Percentiles rank a stretch among this genome's conserved stretches.
Evolutionary conservation across 2,888 invertebrate species (phyloP).

Genomic region (Amblyjoppa proteus): DNA sequence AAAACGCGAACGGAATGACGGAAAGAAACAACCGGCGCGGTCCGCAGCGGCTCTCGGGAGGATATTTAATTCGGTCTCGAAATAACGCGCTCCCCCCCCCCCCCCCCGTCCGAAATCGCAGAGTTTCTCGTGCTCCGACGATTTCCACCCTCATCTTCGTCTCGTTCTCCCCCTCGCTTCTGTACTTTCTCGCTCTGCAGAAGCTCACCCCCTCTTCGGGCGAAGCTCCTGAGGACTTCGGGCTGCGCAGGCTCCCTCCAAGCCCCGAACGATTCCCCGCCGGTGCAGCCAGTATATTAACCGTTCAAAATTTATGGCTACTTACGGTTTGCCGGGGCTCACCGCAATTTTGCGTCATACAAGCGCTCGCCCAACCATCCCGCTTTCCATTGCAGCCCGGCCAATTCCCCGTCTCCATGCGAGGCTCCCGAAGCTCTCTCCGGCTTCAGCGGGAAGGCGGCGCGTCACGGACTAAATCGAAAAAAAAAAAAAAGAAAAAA

Average conservation of each 20-base stretch:
- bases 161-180: constrained; percentile 21
- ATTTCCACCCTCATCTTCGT: background rate
- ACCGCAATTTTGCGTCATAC: constrained; percentile 72
- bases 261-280: background rate
- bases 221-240: constrained; percentile 53
- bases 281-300: constrained; percentile 76
- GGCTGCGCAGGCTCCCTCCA: constrained; percentile 28
- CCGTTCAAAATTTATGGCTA: constrained; percentile 79
- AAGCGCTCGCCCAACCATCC: background rate
- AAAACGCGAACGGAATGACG: background rate
- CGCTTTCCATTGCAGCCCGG: background rate
- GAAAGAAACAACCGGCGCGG: constrained; percentile 11
- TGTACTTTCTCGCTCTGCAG: constrained; percentile 28
- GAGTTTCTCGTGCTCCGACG: constrained; percentile 48
- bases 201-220: constrained; percentile 6
- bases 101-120: constrained; percentile 57
- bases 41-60: constrained; percentile 44
- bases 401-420: constrained; percentile 12
- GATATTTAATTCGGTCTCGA: constrained; percentile 75
- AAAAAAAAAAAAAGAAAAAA: no score
- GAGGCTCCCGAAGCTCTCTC: background rate
- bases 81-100: constrained; percentile 69
- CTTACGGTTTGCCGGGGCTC: constrained; percentile 72
- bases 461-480: background rate
- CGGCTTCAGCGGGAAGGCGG: background rate